Base-by-base conservation (phyloP, 37 sponge, comb jelly and placozoan species). In the Crambe crambe region DNA sequence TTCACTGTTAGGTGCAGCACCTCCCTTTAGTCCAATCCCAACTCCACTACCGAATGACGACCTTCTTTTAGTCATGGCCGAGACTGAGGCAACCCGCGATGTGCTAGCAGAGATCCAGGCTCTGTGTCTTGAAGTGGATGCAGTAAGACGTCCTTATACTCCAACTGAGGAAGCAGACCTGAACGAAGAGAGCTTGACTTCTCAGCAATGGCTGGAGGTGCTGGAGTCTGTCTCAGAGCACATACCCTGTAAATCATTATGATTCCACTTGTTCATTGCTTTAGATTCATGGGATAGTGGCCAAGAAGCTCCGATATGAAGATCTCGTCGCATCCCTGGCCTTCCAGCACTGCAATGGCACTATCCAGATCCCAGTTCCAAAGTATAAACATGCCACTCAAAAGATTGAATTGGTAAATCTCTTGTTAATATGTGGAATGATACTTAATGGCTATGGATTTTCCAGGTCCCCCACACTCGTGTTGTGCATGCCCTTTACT, bases 101-200 rank as follows among this genome's bases (percentile, higher is more conserved):
- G 63, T 70, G 10, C 68, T 95, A 34, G 96, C 96, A 31, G 90
- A 95, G 62, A 51, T 95, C n/a, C 92, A 91, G 70, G 90, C 94
- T 17, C 69, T 95, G 6, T 63, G 34, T 8, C 63, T 90, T 30
- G 93, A 92, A 42, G 41, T 66, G 51, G 68, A 18, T 22, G 74
- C 17, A 27, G 74, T 22, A 4, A 30, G 15, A 12, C 22, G 2
- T 6, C 17, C 22, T 37, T n/a, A 9, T 1, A 38, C 65, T 31
- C 37, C 23, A 10, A 60, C 68, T 58, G n/a, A 36, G 37, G 56
- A 34, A 62, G 31, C 42, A 27, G 22, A 12, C 5, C 36, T 32
- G 2, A 42, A 8, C 3, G 93, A 85, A 35, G 86, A 85, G 0
- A 70, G n/a, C 63, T 59, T 93, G 62, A 89, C 83, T 8, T 89